Evolutionary conservation across 2,888 invertebrate species (phyloP).

Genomic region (Scaptomyza reducta): DNA sequence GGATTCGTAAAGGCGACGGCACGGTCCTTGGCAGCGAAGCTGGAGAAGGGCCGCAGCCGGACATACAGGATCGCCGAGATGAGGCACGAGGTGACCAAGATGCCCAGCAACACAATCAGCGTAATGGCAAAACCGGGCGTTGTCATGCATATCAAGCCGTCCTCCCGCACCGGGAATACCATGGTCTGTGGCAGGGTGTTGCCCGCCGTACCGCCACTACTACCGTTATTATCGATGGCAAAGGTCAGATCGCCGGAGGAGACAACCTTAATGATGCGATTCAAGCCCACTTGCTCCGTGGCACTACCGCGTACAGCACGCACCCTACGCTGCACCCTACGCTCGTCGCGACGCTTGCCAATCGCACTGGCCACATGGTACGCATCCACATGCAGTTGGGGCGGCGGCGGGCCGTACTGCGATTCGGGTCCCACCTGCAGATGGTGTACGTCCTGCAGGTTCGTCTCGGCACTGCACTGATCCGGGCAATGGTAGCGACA

Average conservation of each 20-base stretch:
- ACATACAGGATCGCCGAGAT: constrained; percentile 94
- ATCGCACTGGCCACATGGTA: constrained; percentile 87
- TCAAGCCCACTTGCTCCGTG: constrained; percentile 90
- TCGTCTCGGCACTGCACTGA: constrained; percentile 92
- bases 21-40: constrained; percentile 83
- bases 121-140: constrained; percentile 96
- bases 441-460: constrained; percentile 86
- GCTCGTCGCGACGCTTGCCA: constrained; percentile 88
- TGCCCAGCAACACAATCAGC: constrained; percentile 91
- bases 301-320: constrained; percentile 86
- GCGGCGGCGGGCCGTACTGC: constrained; percentile 89
- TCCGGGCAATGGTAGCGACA: constrained; percentile 97
- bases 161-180: constrained; percentile 89
- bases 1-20: constrained; percentile 84
- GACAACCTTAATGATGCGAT: constrained; percentile 94
- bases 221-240: constrained; percentile 87
- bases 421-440: constrained; percentile 85
- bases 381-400: constrained; percentile 87
- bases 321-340: constrained; percentile 88
- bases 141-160: constrained; percentile 95
- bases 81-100: constrained; percentile 92
- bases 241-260: constrained; percentile 96
- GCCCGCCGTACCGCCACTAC: constrained; percentile 85
- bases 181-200: constrained; percentile 87
- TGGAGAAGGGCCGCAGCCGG: constrained; percentile 89